These are phyloP conservation scores for Sciurus niger DNA, from an alignment of 2,113 vertebrate genomes.

Conservation along the genomic window DNA sequence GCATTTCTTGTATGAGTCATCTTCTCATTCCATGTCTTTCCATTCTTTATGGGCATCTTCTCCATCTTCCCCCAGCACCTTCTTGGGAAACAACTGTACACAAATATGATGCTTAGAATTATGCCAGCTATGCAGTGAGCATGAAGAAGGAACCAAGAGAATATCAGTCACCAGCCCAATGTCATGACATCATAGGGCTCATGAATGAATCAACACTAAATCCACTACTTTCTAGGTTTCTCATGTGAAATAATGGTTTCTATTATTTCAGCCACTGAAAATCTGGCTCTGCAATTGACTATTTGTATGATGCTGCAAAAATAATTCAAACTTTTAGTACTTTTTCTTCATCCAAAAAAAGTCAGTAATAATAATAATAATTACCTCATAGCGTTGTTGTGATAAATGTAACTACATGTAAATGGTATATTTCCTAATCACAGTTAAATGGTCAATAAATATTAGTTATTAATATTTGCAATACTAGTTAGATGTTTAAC, in stretches of 20 bases:
- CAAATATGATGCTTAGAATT: background rate
- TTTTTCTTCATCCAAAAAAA: background rate
- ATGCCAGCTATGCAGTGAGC: background rate
- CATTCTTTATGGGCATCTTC: background rate
- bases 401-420: background rate
- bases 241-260: background rate
- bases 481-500: background rate
- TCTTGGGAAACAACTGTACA: background rate
- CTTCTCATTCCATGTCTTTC: background rate
- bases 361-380: background rate
- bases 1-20: background rate
- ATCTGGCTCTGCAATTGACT: background rate
- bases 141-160: background rate
- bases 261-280: background rate
- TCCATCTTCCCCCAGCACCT: background rate
- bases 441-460: background rate
- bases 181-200: background rate
- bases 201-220: background rate
- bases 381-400: background rate
- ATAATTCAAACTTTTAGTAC: background rate
- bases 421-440: background rate
- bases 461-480: background rate
- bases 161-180: background rate
- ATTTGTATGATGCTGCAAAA: background rate
- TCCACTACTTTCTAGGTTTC: background rate